Conservation (phyloP, 1,140 invertebrate genomes). For the Trichoplusia ni region DNA sequence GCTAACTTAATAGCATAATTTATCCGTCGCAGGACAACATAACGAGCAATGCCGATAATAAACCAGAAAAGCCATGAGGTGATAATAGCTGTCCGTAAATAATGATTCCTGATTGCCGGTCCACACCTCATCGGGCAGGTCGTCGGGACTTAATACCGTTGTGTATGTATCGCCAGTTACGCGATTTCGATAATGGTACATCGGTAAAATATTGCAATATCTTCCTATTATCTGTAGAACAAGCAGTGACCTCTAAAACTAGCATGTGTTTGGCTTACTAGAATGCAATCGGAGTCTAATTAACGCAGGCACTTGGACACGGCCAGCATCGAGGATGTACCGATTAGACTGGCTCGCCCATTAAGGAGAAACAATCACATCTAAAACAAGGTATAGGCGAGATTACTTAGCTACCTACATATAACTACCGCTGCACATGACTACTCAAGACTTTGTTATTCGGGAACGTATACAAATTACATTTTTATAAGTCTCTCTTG, state of each 20-base stretch:
- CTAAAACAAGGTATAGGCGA: conserved; percentile 52
- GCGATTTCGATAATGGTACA: conserved; percentile 8
- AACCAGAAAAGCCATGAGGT: conserved; percentile 78
- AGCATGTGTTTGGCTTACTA: conserved; percentile 57
- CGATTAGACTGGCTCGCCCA: conserved; percentile 61
- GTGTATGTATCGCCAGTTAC: conserved; percentile 16
- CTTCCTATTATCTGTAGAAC: conserved; percentile 30
- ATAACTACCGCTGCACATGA: conserved; percentile 14
- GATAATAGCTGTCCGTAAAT: conserved; percentile 79
- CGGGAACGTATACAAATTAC: not conserved
- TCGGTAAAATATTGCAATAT: conserved; percentile 14
- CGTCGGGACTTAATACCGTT: conserved; percentile 51
- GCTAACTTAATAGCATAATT: conserved; percentile 74
- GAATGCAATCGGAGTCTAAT: conserved; percentile 56
- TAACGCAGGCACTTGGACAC: conserved; percentile 47
- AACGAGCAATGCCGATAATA: conserved; percentile 78
- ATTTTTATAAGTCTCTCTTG: too few relatives aligned
- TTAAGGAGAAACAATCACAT: conserved; percentile 76
- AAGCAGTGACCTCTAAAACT: conserved; percentile 56
- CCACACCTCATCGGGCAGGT: conserved; percentile 58
- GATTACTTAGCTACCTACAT: conserved; percentile 46
- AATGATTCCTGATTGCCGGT: conserved; percentile 76
- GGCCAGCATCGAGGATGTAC: conserved; percentile 58
- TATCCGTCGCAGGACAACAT: conserved; percentile 77
- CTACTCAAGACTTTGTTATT: not conserved